phyloP scores from a whole-genome alignment of 2,888 invertebrate species.

The Exephanes ischioxanthus region DNA sequence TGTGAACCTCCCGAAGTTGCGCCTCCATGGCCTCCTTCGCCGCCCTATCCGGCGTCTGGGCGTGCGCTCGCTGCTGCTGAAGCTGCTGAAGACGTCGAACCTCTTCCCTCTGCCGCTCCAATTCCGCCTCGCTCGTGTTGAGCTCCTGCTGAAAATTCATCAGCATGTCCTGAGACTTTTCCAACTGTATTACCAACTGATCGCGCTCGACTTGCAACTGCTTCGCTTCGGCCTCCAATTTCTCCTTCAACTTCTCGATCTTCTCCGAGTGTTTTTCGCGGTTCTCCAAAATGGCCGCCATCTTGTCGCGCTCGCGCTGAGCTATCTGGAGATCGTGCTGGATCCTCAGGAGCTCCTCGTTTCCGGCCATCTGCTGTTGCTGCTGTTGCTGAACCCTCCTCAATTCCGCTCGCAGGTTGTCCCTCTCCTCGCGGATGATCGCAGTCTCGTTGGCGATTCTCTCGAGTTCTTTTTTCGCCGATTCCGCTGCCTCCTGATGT shows the following conservation, averaged over 20 bases:
- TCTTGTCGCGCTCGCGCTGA: constrained; percentile 91
- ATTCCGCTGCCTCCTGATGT: constrained; percentile 93
- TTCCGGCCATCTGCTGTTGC: constrained; percentile 89
- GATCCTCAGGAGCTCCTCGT: constrained; percentile 90
- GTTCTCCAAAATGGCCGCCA: constrained; percentile 91
- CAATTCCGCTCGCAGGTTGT: constrained; percentile 89
- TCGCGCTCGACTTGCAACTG: constrained; percentile 94
- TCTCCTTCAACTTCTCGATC: constrained; percentile 93
- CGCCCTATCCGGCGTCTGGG: constrained; percentile 90
- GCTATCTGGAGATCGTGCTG: constrained; percentile 91
- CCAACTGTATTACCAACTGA: constrained; percentile 94
- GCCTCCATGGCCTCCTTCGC: constrained; percentile 90
- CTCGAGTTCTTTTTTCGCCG: constrained; percentile 94
- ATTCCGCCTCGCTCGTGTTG: constrained; percentile 92
- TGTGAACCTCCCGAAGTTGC: constrained; percentile 90
- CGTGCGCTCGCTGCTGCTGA: constrained; percentile 87
- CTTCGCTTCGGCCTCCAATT: constrained; percentile 94
- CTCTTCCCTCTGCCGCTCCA: constrained; percentile 93
- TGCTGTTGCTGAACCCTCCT: constrained; percentile 87
- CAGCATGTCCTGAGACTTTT: constrained; percentile 96
- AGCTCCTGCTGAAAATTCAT: constrained; percentile 97
- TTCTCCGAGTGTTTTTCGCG: constrained; percentile 92
- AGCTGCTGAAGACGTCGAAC: constrained; percentile 89
- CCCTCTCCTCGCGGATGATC: constrained; percentile 93
- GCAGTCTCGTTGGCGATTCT: constrained; percentile 93